Evolutionary conservation across 2,113 vertebrate species (phyloP).

Genomic region (Hippocampus abdominalis): DNA sequence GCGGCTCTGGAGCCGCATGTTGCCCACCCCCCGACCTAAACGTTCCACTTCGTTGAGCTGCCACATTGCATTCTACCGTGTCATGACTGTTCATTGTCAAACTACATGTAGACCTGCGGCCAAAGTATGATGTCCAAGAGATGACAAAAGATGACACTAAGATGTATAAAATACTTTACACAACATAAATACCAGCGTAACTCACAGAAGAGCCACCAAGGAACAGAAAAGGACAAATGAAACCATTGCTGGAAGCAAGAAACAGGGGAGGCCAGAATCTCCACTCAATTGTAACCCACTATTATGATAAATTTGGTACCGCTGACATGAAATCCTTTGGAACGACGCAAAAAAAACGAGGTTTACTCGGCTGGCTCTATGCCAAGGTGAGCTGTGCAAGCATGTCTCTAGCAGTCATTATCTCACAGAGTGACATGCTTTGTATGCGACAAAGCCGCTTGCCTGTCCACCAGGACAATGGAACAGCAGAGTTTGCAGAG

Average conservation of each 20-base stretch:
- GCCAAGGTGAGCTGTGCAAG: constrained; percentile 37
- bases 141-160: no score
- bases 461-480: constrained; percentile 59
- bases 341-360: neutral
- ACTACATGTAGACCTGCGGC: no score
- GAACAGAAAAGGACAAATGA: neutral
- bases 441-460: constrained; percentile 56
- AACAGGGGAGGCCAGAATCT: neutral
- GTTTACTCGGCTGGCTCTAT: constrained; percentile 3
- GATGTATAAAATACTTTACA: neutral
- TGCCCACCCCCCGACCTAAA: no score
- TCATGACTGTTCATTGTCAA: no score
- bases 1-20: no score
- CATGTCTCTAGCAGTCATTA: constrained; percentile 37
- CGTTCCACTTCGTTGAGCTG: no score
- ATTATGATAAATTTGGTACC: neutral
- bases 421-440: constrained; percentile 56
- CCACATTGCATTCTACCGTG: no score
- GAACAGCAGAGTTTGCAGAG: constrained; percentile 41
- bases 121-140: no score
- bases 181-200: neutral
- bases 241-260: neutral
- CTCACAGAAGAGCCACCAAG: constrained; percentile 3
- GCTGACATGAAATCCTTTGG: neutral
- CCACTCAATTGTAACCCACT: neutral